These are phyloP conservation scores for Drepana falcataria DNA, from an alignment of 2,888 invertebrate species.

Conservation along the genomic window DNA sequence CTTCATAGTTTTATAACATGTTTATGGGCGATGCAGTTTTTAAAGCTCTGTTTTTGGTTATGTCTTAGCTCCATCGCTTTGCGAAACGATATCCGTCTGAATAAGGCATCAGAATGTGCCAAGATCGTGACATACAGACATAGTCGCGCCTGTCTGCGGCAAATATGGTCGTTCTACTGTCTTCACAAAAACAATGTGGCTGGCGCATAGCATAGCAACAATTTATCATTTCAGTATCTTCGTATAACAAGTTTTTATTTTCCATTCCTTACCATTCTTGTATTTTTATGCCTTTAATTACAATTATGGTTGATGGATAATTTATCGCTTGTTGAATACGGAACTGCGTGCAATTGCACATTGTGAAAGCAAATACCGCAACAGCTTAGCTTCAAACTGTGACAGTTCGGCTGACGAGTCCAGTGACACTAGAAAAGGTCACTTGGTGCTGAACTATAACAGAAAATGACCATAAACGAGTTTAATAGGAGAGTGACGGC, in stretches of 20 bases:
- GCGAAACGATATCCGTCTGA: background rate
- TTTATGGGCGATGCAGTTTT: background rate
- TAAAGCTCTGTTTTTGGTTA: background rate
- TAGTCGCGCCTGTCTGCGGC: background rate
- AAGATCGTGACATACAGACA: background rate
- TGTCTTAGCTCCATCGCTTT: background rate
- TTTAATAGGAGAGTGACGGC: slow-evolving; percentile 46
- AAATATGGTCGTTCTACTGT: background rate
- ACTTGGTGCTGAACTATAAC: slow-evolving; percentile 18
- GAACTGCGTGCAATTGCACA: background rate
- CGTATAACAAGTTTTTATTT: background rate
- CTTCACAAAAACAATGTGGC: background rate
- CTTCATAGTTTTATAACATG: background rate
- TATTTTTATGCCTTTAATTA: background rate
- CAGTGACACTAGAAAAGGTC: background rate
- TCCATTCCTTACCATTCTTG: background rate
- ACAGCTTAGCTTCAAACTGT: background rate
- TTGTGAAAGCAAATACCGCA: background rate
- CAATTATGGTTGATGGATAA: background rate
- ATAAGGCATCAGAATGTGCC: background rate
- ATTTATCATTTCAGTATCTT: background rate
- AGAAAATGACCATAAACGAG: slow-evolving; percentile 43
- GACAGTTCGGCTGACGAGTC: background rate
- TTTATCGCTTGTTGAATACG: background rate
- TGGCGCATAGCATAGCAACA: background rate